Evolutionary conservation across 2,113 vertebrate species (phyloP).

Genomic region (Indicator indicator): DNA sequence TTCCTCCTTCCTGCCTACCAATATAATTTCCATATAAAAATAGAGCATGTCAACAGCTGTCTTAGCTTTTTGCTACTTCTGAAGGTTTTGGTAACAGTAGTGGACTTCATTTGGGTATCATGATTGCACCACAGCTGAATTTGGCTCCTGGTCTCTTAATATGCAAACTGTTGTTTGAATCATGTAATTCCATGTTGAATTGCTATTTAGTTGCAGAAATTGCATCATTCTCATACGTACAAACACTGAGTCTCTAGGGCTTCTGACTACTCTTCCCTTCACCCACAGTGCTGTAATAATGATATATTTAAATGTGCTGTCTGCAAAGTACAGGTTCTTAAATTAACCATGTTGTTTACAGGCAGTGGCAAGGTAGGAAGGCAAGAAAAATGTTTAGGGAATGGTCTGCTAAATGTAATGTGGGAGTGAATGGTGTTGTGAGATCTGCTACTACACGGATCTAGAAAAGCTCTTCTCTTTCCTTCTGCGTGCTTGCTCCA

Average conservation of each 20-base stretch:
- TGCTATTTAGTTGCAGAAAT: slow-evolving; percentile 77
- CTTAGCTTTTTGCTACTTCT: not conserved
- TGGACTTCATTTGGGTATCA: not conserved
- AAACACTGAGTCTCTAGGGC: slow-evolving; percentile 81
- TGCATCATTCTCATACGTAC: slow-evolving; percentile 82
- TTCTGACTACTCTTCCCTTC: slow-evolving; percentile 72
- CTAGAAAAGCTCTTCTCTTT: slow-evolving; percentile 48
- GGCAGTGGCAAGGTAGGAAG: slow-evolving; percentile 49
- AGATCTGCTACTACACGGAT: slow-evolving; percentile 44
- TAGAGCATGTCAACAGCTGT: not conserved
- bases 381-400: slow-evolving; percentile 32
- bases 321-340: slow-evolving; percentile 58
- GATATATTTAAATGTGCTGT: slow-evolving; percentile 76
- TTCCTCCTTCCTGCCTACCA: not conserved
- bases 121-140: not conserved
- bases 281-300: slow-evolving; percentile 73
- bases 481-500: slow-evolving; percentile 44
- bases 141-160: slow-evolving; percentile 43
- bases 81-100: not conserved
- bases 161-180: slow-evolving; percentile 61
- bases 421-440: not conserved
- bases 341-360: slow-evolving; percentile 62
- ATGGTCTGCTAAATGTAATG: not conserved
- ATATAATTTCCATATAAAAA: not conserved
- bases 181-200: slow-evolving; percentile 74